Base-by-base conservation (phyloP, 2,113 vertebrate species). In the Tinamus guttatus region DNA sequence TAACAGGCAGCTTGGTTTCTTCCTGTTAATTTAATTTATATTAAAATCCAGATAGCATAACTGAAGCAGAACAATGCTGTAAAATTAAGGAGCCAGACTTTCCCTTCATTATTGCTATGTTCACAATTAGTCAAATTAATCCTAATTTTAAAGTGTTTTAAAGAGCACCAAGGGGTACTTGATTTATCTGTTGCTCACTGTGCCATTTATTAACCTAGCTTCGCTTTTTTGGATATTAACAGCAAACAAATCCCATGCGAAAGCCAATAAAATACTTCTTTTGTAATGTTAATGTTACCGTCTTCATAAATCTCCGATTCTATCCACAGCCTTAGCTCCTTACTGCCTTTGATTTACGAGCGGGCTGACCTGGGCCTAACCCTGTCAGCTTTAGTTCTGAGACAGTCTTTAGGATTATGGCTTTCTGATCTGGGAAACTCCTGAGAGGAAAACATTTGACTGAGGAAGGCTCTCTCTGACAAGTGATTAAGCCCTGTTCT, bases 251-350 rank as follows among this genome's bases (percentile, higher is more conserved):
- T 94, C 60, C 71, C 76, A n/a, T 2, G 32, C 79, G 90, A 96
- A 97, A 95, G 49, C 63, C 25, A 85, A 82, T 93, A 96, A 95
- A 91, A 94, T 40, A 75, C 64, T 94, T 85, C 69, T 96, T 97
- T 96, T 97, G 36, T 97, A 96, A 94, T 95, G 94, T 65, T 97
- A 97, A 97, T 97, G 34, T 85, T 90, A 71, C 56, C 91, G 65
- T 70, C 94, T 95, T 92, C 76, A 75, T 85, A 96, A 96, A 97
- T 95, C 94, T 89, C 43, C 1, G 1, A 89, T 96, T 97, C 54
- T 15, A 95, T 34, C 34, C 73, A 63, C 56, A 89, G 59, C 16
- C 30, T 90, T 62, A 85, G 63, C 45, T 95, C 54, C 74, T 86
- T 11, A 36, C 85, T 74, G 63, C 62, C 93, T 97, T 96, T 97